A percentile compares a stretch with the other conserved stretches of the same genome.
Conservation (phyloP, 2,888 invertebrate species). For the Phlogophora meticulosa region DNA sequence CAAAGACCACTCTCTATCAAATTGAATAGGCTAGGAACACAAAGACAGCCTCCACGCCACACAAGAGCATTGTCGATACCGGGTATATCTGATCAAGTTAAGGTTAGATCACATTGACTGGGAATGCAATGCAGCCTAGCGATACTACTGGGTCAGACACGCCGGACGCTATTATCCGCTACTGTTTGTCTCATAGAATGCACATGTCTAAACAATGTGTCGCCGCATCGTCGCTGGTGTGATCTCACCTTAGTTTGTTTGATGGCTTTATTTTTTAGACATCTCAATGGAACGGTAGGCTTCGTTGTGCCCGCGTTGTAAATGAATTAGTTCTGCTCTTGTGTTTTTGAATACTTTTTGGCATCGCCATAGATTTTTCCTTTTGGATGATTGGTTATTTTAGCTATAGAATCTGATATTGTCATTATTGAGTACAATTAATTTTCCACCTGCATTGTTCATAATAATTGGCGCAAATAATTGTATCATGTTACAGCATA, state of each 20-base stretch:
- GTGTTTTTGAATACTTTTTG: not conserved
- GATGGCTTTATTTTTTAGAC: not conserved
- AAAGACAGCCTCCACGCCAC: not conserved
- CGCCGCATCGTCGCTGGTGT: not conserved
- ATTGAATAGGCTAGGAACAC: not conserved
- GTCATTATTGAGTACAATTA: not conserved
- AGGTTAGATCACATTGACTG: not conserved
- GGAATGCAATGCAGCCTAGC: not conserved
- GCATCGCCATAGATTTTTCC: not conserved
- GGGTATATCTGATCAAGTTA: not conserved
- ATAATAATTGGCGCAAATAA: too few relatives aligned
- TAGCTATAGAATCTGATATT: not conserved
- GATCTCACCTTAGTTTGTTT: not conserved
- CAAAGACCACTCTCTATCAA: not conserved
- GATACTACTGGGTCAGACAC: too few relatives aligned
- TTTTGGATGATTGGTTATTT: too few relatives aligned
- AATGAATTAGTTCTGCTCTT: not conserved
- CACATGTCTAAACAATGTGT: too few relatives aligned
- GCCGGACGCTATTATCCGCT: too few relatives aligned
- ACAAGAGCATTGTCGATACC: not conserved
- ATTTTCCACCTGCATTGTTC: too few relatives aligned
- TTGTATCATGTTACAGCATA: too few relatives aligned
- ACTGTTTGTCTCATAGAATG: too few relatives aligned
- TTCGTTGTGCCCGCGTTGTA: not conserved
- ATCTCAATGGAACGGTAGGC: not conserved